Percentiles rank a stretch among this genome's conserved stretches.
phyloP scores from a whole-genome alignment of 2,888 invertebrate species.

The Nemurella pictetii region DNA sequence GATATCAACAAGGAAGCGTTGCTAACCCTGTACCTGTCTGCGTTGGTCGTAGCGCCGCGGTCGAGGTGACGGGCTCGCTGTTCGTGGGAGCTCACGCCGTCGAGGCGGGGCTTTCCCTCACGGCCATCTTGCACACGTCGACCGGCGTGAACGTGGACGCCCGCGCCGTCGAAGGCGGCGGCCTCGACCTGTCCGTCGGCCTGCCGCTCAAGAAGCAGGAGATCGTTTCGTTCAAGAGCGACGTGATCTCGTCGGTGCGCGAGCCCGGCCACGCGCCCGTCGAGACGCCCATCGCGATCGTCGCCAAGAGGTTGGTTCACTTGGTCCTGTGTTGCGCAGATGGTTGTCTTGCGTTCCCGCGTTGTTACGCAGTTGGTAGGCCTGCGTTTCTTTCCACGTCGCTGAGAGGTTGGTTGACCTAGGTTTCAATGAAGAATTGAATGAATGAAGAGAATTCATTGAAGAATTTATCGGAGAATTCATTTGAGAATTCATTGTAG shows the following conservation, averaged over 20 bases:
- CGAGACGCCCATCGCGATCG: slow-evolving; percentile 52
- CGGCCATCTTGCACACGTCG: slow-evolving; percentile 75
- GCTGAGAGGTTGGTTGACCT: no score
- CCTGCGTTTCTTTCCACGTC: no score
- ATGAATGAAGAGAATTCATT: no score
- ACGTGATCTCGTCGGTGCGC: slow-evolving; percentile 65
- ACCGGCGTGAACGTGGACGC: slow-evolving; percentile 73
- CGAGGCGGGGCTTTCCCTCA: slow-evolving; percentile 74
- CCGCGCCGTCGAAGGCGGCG: slow-evolving; percentile 63
- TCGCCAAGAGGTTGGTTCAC: slow-evolving; percentile 47
- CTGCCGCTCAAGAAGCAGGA: slow-evolving; percentile 82
- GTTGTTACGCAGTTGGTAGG: no score
- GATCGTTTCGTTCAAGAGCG: slow-evolving; percentile 52
- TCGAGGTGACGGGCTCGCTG: slow-evolving; percentile 65
- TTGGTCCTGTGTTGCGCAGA: no score
- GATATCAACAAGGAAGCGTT: no score
- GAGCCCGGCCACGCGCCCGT: slow-evolving; percentile 62
- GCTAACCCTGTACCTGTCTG: no score
- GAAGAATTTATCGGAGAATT: no score
- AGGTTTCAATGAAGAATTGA: no score
- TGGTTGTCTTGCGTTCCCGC: no score
- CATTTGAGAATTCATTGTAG: no score
- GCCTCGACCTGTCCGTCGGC: slow-evolving; percentile 75
- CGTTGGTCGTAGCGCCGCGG: slow-evolving; percentile 64
- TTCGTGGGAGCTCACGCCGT: slow-evolving; percentile 68